Percentiles rank a stretch among this genome's conserved stretches.
Evolutionary conservation across 37 sponge, comb jelly and placozoan species (phyloP).

Genomic region (Spongilla lacustris): DNA sequence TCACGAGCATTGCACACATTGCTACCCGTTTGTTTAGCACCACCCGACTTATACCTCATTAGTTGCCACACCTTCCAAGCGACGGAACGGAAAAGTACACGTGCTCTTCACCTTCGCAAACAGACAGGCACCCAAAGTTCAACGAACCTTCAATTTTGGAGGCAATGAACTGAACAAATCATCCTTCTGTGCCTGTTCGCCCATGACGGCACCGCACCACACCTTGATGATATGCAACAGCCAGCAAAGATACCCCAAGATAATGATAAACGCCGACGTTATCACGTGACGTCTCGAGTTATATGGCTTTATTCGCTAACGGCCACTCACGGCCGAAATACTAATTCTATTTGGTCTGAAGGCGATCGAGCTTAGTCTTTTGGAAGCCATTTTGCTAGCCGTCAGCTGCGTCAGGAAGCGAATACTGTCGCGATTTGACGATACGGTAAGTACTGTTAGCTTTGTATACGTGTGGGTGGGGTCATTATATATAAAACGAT

Average conservation of each 20-base stretch:
- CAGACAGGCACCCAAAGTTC: background rate
- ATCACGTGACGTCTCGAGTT: background rate
- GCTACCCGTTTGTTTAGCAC: background rate
- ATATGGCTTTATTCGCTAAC: background rate
- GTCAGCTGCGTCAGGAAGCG: background rate
- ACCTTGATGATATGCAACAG: background rate
- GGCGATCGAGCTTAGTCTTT: background rate
- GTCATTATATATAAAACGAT: background rate
- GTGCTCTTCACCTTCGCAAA: background rate
- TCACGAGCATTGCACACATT: background rate
- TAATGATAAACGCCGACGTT: background rate
- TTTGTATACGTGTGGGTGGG: background rate
- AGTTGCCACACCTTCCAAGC: background rate
- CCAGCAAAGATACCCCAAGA: background rate
- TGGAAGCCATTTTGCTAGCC: background rate
- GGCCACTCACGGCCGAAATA: background rate
- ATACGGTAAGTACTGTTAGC: background rate
- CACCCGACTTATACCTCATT: background rate
- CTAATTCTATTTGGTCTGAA: background rate
- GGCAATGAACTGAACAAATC: background rate
- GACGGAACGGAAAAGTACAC: background rate
- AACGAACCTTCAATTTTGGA: slow-evolving; percentile 3
- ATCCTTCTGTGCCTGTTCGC: background rate
- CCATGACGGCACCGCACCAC: background rate
- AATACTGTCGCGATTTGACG: background rate